Evolutionary conservation across 2,888 invertebrate species (phyloP), one percentile per base, ranked within the genome.

Genomic region (Ischnus inquisitorius): DNA sequence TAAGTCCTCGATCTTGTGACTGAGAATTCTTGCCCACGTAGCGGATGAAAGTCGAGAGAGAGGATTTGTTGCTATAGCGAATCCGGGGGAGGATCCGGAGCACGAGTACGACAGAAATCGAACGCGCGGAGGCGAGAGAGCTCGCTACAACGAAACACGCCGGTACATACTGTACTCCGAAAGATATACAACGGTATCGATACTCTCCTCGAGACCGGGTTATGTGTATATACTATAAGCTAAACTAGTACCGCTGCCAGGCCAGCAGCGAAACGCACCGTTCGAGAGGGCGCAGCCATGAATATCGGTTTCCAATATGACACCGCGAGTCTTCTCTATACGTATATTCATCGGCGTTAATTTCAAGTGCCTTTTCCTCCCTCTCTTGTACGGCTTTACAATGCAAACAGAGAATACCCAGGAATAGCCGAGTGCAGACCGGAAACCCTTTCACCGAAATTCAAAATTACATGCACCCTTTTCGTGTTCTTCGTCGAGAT

Each of bases 221-320:
- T 16, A 4, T 6, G 16, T 48, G 16, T 48, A n/a, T 12, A 34
- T 34, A 34, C 34, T 34, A 22, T 10, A 22, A n/a, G 54, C 54
- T 54, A 10, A 54, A 54, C 54, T 22, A 22, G 10, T 54, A 22
- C 22, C 12, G 1, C n/a, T n/a, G n/a, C n/a, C n/a, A n/a, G n/a
- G n/a, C 34, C 34, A 34, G 22, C 54, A 10, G 19, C 54, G 54
- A 54, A 19, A 22, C 54, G 22, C 19, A 54, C 54, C 10, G 10
- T 22, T 54, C 54, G 54, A 10, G 54, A 54, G 22, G 10, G 54
- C 16, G 54, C 2, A 16, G 54, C 54, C 54, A 54, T 54, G 54
- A 54, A 54, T 54, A 54, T 54, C 54, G 54, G 54, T 54, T 54
- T 54, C 54, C 54, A 54, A 54, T 54, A 54, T 22, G 54, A 54